Evolutionary conservation across 37 sponge, comb jelly and placozoan genomes (phyloP).

Genomic region (Axinella damicornis): DNA sequence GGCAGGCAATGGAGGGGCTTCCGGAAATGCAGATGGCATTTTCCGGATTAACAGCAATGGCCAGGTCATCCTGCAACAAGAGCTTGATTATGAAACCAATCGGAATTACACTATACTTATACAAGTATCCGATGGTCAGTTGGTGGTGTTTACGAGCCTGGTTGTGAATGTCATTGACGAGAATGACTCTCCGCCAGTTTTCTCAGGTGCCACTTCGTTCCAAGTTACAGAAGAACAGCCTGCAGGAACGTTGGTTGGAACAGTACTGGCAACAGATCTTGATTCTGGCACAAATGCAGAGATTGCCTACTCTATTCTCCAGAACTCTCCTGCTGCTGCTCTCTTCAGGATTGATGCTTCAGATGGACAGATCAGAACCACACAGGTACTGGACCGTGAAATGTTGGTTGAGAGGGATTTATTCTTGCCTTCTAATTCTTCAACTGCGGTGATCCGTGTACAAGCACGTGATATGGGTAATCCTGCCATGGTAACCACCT

Average conservation of each 20-base stretch:
- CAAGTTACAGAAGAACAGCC: constrained; percentile 52
- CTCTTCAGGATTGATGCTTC: constrained; percentile 4
- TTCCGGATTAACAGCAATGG: constrained; percentile 73
- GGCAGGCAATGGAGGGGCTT: not conserved
- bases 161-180: constrained; percentile 74
- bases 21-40: constrained; percentile 19
- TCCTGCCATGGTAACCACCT: constrained; percentile 1
- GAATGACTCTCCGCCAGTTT: constrained; percentile 75
- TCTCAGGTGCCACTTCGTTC: constrained; percentile 13
- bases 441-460: constrained; percentile 2
- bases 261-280: constrained; percentile 55
- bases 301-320: not conserved
- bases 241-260: constrained; percentile 39
- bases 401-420: constrained; percentile 19
- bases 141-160: constrained; percentile 3
- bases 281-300: constrained; percentile 13
- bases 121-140: constrained; percentile 48
- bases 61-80: constrained; percentile 20
- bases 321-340: not conserved
- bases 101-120: constrained; percentile 46
- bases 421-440: constrained; percentile 31
- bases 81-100: constrained; percentile 69
- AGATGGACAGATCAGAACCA: constrained; percentile 68
- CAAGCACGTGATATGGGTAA: constrained; percentile 35
- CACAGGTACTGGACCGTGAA: constrained; percentile 75